These are phyloP conservation scores for Tetragnatha versicolor DNA, from an alignment of 1,140 invertebrate species.

Conservation along the genomic window DNA sequence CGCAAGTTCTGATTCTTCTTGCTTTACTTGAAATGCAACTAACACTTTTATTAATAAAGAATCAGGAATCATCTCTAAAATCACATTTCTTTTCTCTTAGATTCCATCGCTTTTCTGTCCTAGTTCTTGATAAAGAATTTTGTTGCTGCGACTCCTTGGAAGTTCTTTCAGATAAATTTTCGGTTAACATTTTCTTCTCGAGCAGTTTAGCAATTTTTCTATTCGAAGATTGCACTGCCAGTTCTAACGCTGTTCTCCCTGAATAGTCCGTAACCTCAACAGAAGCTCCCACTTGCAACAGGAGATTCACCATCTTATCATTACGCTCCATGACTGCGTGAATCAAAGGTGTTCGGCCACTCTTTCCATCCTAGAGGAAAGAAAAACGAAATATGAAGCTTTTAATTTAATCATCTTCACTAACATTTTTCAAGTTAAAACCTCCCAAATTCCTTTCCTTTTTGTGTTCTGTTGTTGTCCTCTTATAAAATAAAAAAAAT, in stretches of 20 bases:
- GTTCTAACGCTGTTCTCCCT: constrained; percentile 30
- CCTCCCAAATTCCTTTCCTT: too few relatives aligned
- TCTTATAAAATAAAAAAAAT: too few relatives aligned
- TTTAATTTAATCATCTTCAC: background rate
- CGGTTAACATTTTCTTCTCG: background rate
- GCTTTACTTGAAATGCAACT: too few relatives aligned
- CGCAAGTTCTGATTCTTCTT: too few relatives aligned
- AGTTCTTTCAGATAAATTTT: background rate
- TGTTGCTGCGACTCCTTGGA: background rate
- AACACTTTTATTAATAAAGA: too few relatives aligned
- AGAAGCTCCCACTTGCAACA: constrained; percentile 2
- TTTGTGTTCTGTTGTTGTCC: too few relatives aligned
- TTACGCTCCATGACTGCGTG: constrained; percentile 28
- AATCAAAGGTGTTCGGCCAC: constrained; percentile 30
- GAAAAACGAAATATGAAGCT: background rate
- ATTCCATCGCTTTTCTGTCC: too few relatives aligned
- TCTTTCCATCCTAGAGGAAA: constrained; percentile 40
- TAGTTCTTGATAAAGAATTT: too few relatives aligned
- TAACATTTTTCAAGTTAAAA: too few relatives aligned
- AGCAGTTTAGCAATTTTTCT: constrained; percentile 1
- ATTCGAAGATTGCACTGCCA: constrained; percentile 17
- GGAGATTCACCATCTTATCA: constrained; percentile 13
- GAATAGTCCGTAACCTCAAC: constrained; percentile 9
- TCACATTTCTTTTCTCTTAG: too few relatives aligned
- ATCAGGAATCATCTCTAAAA: too few relatives aligned